These are phyloP conservation scores for Nephrocerus scutellatus DNA, from an alignment of 2,888 invertebrate genomes.

Conservation along the genomic window DNA sequence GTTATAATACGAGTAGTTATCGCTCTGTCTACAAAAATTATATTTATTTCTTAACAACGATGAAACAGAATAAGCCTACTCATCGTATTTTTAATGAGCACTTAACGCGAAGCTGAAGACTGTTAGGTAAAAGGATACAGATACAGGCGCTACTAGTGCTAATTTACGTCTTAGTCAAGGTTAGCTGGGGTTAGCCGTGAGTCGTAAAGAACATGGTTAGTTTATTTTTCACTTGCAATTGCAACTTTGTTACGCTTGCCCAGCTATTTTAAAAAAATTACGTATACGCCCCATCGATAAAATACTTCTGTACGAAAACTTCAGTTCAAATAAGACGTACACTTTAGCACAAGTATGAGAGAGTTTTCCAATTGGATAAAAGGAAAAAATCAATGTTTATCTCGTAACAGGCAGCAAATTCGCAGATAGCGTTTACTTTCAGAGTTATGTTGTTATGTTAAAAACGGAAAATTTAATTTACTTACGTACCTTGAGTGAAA, in stretches of 20 bases:
- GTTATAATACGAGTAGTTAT: no score
- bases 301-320: no score
- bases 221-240: neutral
- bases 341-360: neutral
- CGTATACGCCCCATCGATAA: constrained; percentile 24
- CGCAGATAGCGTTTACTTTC: constrained; percentile 10
- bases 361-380: constrained; percentile 4
- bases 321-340: constrained; percentile 8
- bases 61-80: constrained; percentile 11
- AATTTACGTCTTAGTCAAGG: neutral
- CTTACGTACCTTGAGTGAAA: constrained; percentile 47
- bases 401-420: constrained; percentile 19
- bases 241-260: neutral
- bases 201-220: neutral
- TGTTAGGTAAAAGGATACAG: neutral
- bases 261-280: no score
- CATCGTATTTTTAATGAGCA: neutral
- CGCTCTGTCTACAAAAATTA: constrained; percentile 5
- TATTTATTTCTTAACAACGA: constrained; percentile 13
- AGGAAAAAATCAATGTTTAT: constrained; percentile 27
- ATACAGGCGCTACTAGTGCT: neutral
- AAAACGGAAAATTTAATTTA: constrained; percentile 10
- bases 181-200: neutral
- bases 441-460: constrained; percentile 18
- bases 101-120: neutral